These are phyloP conservation scores for Parthenolecanium corni DNA, from an alignment of 2,888 invertebrate genomes.

Conservation along the genomic window DNA sequence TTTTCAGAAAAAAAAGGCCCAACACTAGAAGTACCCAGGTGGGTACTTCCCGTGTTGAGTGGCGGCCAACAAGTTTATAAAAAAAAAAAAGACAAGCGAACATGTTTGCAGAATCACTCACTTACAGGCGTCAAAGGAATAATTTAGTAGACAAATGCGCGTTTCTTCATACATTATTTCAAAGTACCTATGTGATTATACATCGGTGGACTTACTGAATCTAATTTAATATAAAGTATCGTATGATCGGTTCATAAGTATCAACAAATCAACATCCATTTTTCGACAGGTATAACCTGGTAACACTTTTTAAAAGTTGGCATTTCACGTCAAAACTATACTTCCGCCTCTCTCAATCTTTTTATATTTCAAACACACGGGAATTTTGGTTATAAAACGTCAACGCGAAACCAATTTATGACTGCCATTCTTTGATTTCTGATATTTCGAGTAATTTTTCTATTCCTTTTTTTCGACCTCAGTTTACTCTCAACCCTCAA, in stretches of 20 bases:
- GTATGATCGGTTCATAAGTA: conserved; percentile 26
- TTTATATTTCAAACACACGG: conserved; percentile 22
- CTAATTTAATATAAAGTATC: conserved; percentile 21
- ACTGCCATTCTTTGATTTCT: conserved; percentile 18
- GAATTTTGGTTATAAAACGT: conserved; percentile 1
- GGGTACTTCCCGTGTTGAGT: no score
- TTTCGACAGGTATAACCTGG: conserved; percentile 16
- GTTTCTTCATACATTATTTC: no score
- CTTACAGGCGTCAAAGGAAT: no score
- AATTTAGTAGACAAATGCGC: no score
- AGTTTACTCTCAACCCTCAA: conserved; percentile 15
- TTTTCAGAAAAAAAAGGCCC: no score
- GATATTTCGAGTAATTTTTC: conserved; percentile 17
- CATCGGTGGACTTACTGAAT: conserved; percentile 3
- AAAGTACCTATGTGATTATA: no score
- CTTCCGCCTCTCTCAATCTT: conserved; percentile 19
- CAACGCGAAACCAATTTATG: conserved; percentile 18
- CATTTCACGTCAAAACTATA: conserved; percentile 21
- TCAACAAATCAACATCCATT: no score
- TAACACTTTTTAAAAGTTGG: conserved; percentile 18
- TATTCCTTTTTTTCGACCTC: conserved; percentile 10
- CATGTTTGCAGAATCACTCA: no score
- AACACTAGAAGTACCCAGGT: no score
- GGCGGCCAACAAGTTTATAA: no score
- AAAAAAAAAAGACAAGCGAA: no score